These are phyloP conservation scores for Gymnocypris eckloni DNA, from an alignment of 2,797 vertebrate species.

Conservation along the genomic window DNA sequence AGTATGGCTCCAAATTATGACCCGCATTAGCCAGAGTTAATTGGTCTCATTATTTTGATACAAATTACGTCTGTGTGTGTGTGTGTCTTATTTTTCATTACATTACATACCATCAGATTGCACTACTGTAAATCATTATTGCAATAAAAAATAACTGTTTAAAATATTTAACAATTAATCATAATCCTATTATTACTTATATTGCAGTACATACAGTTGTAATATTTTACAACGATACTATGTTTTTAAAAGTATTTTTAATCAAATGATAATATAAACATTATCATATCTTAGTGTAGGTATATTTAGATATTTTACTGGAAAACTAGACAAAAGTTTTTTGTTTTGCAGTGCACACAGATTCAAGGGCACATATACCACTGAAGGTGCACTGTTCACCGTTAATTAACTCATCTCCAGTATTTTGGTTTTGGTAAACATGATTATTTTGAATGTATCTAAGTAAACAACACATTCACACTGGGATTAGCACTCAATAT, in stretches of 20 bases:
- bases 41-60: not conserved
- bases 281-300: not conserved
- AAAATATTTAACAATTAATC: too few species aligned
- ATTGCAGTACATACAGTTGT: too few species aligned
- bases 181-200: too few species aligned
- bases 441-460: not conserved
- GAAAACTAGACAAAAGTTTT: not conserved
- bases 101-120: too few species aligned
- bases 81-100: too few species aligned
- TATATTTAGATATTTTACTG: not conserved
- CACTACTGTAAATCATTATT: too few species aligned
- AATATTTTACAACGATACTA: too few species aligned
- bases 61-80: not conserved
- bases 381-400: not conserved
- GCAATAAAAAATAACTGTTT: too few species aligned
- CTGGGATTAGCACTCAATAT: not conserved
- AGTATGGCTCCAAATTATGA: not conserved
- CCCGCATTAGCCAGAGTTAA: not conserved
- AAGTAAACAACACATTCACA: constrained; percentile 10
- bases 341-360: not conserved
- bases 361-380: constrained; percentile 22
- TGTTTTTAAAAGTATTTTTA: too few species aligned
- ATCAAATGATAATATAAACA: too few species aligned
- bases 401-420: constrained; percentile 10
- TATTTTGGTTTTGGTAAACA: constrained; percentile 27